Evolutionary conservation across 2,888 invertebrate genomes (phyloP), one percentile per base, ranked within the genome.

Genomic region (Drosophila pseudotalamancana): DNA sequence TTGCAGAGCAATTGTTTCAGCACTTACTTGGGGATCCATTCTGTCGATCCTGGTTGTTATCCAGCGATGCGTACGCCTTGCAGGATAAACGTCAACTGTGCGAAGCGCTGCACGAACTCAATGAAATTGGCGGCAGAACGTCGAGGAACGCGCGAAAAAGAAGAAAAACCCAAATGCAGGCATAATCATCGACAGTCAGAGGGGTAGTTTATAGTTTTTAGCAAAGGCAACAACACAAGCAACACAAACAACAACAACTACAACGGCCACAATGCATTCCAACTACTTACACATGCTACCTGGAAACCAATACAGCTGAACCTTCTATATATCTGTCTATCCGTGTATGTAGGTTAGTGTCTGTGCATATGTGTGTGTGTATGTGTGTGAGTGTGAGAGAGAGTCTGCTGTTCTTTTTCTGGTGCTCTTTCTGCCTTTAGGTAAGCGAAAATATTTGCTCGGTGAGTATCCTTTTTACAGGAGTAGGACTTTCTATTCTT

Each of bases 91-190:
- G 67, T 75, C 68, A 40, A 81, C 68, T 81, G 80, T 46, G 49
- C 37, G 19, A 34, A 66, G 39, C 42, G 53, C 25, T 46, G 3
- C 1, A 31, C 19, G 11, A 45, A 49, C 18, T n/a, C 12, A 29
- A 37, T 8, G 43, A 74, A 78, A 70, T 81, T 81, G 86, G 80
- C 81, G 86, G 81, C 80, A 85, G 61, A 79, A 80, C 76, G 40
- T 53, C 40, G 60, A 45, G 12, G 19, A 57, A 67, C 77, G 68
- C 59, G 63, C 61, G 60, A 50, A 79, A 70, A 70, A 62, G 14
- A 1, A 39, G 12, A 21, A 0, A 21, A 0, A 9, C 37, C 61
- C 23, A 51, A 66, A 51, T 57, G 54, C 55, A 63, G 31, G 37
- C 45, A 42, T 39, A 31, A 8, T 16, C 11, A 1, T 34, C 37